These are phyloP conservation scores for Benitochromis conjunctus DNA, from an alignment of 2,113 vertebrate species.

Conservation along the genomic window DNA sequence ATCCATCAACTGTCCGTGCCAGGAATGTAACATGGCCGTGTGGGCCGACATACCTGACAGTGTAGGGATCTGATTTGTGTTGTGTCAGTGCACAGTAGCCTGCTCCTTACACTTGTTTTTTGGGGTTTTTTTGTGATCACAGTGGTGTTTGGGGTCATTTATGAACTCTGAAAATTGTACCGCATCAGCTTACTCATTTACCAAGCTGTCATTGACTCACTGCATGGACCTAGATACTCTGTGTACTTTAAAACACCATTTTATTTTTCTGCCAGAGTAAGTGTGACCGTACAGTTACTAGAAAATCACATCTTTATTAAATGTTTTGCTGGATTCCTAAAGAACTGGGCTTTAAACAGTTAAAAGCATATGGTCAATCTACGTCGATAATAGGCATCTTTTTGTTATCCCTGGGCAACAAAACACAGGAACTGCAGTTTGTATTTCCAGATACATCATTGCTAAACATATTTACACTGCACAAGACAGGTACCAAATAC, in stretches of 20 bases:
- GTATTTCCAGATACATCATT: not conserved
- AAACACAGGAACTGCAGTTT: not conserved
- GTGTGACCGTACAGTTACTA: not conserved
- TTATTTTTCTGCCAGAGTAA: not conserved
- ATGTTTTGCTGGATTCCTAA: not conserved
- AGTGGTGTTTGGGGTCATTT: not conserved
- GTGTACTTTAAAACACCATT: not conserved
- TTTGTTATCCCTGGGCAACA: not conserved
- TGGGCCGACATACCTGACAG: slow-evolving; percentile 22
- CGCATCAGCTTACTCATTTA: not conserved
- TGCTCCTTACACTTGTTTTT: not conserved
- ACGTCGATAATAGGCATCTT: not conserved
- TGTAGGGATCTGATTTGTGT: slow-evolving; percentile 17
- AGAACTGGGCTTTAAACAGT: not conserved
- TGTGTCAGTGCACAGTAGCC: not conserved
- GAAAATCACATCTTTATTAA: not conserved
- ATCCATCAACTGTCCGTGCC: slow-evolving; percentile 58
- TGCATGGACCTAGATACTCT: not conserved
- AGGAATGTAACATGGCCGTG: slow-evolving; percentile 37
- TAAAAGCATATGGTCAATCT: not conserved
- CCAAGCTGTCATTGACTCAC: not conserved
- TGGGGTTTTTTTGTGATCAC: not conserved
- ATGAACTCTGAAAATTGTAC: not conserved
- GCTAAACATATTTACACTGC: not conserved
- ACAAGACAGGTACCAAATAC: not conserved